Conservation (phyloP, 2,113 vertebrate genomes). For the Pleuronectes platessa region DNA sequence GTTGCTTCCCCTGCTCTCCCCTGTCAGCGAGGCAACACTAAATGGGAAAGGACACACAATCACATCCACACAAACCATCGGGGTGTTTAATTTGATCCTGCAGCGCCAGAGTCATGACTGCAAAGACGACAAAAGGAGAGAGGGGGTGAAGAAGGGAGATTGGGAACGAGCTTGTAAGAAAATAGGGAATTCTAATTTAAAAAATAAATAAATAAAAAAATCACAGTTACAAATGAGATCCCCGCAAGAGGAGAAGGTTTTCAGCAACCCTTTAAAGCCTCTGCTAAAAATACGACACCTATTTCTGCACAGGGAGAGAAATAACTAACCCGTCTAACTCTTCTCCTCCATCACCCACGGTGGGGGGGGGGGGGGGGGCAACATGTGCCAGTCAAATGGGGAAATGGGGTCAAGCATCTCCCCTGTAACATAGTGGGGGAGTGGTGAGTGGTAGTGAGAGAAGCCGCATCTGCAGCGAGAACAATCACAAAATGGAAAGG, state of each 20-base stretch:
- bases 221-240: slow-evolving; percentile 37
- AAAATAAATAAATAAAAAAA: not conserved
- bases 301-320: slow-evolving; percentile 38
- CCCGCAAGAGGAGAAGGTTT: slow-evolving; percentile 18
- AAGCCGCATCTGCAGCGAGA: not conserved
- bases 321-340: slow-evolving; percentile 36
- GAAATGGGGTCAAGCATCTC: slow-evolving; percentile 44
- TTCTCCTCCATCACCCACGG: slow-evolving; percentile 30
- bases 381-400: slow-evolving; percentile 47
- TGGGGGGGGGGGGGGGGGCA: slow-evolving; percentile 18
- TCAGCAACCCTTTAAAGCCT: slow-evolving; percentile 31
- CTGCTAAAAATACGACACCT: slow-evolving; percentile 47
- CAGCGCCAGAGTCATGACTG: slow-evolving; percentile 37
- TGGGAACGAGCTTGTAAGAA: slow-evolving; percentile 13
- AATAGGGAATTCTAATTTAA: slow-evolving; percentile 27
- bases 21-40: slow-evolving; percentile 15
- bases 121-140: slow-evolving; percentile 7
- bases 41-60: slow-evolving; percentile 22
- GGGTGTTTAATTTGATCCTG: slow-evolving; percentile 42
- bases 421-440: slow-evolving; percentile 3
- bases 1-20: not conserved
- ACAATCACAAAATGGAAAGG: not conserved
- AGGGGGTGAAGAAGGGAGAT: slow-evolving; percentile 13
- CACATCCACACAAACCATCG: slow-evolving; percentile 24
- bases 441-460: not conserved